Base-by-base conservation (phyloP, 2,888 invertebrate genomes). In the Rotaria sp. region DNA sequence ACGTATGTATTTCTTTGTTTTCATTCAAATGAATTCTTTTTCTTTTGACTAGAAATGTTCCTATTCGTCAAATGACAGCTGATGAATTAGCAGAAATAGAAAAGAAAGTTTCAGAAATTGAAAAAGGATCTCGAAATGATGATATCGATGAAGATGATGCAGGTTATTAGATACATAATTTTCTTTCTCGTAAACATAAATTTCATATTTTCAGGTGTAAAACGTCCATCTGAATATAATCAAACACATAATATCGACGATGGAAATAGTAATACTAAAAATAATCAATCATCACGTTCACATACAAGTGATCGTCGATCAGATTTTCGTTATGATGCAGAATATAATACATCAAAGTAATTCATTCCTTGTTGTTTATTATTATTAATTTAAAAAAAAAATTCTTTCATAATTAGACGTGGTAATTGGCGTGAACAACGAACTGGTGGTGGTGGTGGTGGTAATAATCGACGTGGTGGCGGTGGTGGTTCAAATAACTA, bases 101-200 rank as follows among this genome's bases (percentile, higher is more conserved):
- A 67, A 67, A 67, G 35, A 67, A 67, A 67, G 67, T 67, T 35
- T 15, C 30, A 35, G 67, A 67, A 67, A 67, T 67, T 15, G 67
- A 67, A 35, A 67, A 30, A 67, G 35, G 35, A 0, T 15, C 2
- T 35, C 67, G 18, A 26, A 67, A 11, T 30, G 67, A 67, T 35
- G 67, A 67, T 35, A 18, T 67, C 15, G 67, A 67, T 67, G 67
- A 67, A 67, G 67, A 67, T 67, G 67, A 67, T 67, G 67, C 67
- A 30, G 67, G 67, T 67, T 30, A 67, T 15, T 18, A 30, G 2
- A 30, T 30, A 13, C 18, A 50, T 15, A 50, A 50, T 50, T 50
- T 13, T 15, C 15, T 50, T 50, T 45, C 5, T 45, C 5, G 1
- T 30, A 1, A 15, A 18, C 1, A 35, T 2, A 67, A 67, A 30